Percentiles rank a stretch among this genome's conserved stretches.
These are phyloP conservation scores for Isoperla grammatica DNA, from an alignment of 2,888 invertebrate genomes.

Conservation along the genomic window DNA sequence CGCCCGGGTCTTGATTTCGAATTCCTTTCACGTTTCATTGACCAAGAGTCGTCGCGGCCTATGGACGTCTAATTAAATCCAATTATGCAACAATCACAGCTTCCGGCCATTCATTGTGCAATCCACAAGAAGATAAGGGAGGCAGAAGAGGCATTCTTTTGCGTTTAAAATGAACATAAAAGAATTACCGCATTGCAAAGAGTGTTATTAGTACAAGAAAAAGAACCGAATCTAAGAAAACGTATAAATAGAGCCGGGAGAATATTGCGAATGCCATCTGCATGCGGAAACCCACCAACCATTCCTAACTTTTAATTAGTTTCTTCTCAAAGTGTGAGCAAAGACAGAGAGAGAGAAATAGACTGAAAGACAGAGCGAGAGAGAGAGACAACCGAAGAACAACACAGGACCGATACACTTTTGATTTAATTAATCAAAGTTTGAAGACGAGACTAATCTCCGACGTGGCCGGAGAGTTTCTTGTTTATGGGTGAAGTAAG, in stretches of 20 bases:
- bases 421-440: too few relatives aligned
- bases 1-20: not conserved
- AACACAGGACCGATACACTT: too few relatives aligned
- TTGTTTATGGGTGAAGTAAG: too few relatives aligned
- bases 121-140: not conserved
- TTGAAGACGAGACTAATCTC: too few relatives aligned
- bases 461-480: too few relatives aligned
- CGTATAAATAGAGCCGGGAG: too few relatives aligned
- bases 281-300: not conserved
- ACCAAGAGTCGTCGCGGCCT: not conserved
- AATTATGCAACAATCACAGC: not conserved
- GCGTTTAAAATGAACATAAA: constrained; percentile 8
- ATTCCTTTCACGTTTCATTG: constrained; percentile 2
- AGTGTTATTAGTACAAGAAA: too few relatives aligned
- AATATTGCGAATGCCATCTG: constrained; percentile 1
- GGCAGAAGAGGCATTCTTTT: not conserved
- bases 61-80: constrained; percentile 6
- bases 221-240: too few relatives aligned
- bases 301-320: constrained; percentile 4
- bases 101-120: not conserved
- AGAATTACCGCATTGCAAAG: constrained; percentile 14
- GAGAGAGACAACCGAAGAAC: too few relatives aligned
- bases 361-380: too few relatives aligned
- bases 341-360: too few relatives aligned
- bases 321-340: not conserved